phyloP scores from a whole-genome alignment of 2,888 invertebrate genomes.

The Vanessa cardui region DNA sequence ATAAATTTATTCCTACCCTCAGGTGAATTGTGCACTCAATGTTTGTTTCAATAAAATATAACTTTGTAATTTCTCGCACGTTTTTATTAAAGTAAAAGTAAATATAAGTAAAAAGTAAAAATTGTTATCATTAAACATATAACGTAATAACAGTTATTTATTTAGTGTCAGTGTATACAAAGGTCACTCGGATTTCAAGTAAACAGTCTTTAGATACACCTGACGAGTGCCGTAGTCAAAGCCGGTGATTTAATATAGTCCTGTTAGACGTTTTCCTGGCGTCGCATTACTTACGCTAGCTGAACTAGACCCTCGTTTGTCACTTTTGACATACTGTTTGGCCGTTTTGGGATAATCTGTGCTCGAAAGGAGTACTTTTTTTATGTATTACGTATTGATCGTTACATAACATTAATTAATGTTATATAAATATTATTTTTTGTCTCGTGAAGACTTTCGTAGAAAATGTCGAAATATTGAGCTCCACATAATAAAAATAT shows the following conservation, averaged over 20 bases:
- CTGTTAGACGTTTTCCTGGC: constrained; percentile 47
- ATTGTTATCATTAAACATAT: too few relatives aligned
- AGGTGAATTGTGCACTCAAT: constrained; percentile 20
- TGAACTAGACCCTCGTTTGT: constrained; percentile 52
- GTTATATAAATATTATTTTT: too few relatives aligned
- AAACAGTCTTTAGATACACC: constrained; percentile 18
- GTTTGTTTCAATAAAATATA: not conserved
- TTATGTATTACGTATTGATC: too few relatives aligned
- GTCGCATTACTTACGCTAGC: constrained; percentile 36
- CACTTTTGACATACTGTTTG: constrained; percentile 43
- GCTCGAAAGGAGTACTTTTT: not conserved
- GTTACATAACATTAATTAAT: too few relatives aligned
- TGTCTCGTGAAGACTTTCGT: too few relatives aligned
- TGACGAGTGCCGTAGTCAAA: constrained; percentile 42
- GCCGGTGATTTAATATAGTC: constrained; percentile 61
- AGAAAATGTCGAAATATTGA: too few relatives aligned
- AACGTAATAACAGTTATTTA: too few relatives aligned
- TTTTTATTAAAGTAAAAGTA: not conserved
- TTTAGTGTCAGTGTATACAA: not conserved
- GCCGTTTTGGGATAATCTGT: constrained; percentile 29
- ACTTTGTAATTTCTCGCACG: too few relatives aligned
- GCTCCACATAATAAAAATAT: too few relatives aligned
- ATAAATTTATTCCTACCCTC: constrained; percentile 31
- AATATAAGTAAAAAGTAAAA: not conserved
- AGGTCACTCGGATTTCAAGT: not conserved